Conservation (phyloP, 2,797 vertebrate species). For the Etheostoma perlongum region DNA sequence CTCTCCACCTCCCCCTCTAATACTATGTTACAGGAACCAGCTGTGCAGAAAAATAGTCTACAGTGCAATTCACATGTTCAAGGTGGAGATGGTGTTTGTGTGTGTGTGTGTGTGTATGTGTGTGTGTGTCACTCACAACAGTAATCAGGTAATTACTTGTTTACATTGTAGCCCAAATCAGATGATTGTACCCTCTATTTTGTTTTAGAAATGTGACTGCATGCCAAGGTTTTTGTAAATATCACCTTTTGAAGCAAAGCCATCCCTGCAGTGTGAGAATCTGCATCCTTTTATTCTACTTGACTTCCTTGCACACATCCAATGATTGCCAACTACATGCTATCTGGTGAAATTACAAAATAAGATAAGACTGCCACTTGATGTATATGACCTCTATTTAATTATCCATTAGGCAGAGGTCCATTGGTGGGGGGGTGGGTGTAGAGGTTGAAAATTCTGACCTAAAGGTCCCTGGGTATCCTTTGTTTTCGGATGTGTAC, state of each 20-base stretch:
- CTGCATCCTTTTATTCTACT: constrained; percentile 8
- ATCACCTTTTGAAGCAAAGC: background rate
- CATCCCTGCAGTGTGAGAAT: constrained; percentile 6
- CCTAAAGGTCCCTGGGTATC: background rate
- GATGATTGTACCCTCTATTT: background rate
- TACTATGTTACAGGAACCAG: constrained; percentile 46
- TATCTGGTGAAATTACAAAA: constrained; percentile 65
- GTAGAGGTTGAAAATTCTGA: constrained; percentile 14
- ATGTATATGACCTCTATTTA: constrained; percentile 72
- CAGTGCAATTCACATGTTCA: constrained; percentile 40
- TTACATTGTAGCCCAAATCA: constrained; percentile 14
- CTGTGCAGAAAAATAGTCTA: constrained; percentile 53
- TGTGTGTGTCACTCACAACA: background rate
- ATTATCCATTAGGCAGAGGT: constrained; percentile 70
- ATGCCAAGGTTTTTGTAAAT: constrained; percentile 1
- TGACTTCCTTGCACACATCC: constrained; percentile 18
- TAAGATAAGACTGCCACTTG: constrained; percentile 67
- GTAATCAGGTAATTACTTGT: constrained; percentile 32
- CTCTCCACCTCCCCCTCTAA: constrained; percentile 41
- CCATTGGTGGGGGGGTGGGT: constrained; percentile 45
- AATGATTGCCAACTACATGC: constrained; percentile 31
- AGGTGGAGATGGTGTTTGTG: constrained; percentile 31
- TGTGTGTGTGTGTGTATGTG: no score
- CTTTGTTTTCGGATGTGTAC: background rate
- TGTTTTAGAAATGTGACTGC: constrained; percentile 13